These are phyloP conservation scores for Holcopasites calliopsidis DNA, from an alignment of 1,140 invertebrate species.

Conservation along the genomic window DNA sequence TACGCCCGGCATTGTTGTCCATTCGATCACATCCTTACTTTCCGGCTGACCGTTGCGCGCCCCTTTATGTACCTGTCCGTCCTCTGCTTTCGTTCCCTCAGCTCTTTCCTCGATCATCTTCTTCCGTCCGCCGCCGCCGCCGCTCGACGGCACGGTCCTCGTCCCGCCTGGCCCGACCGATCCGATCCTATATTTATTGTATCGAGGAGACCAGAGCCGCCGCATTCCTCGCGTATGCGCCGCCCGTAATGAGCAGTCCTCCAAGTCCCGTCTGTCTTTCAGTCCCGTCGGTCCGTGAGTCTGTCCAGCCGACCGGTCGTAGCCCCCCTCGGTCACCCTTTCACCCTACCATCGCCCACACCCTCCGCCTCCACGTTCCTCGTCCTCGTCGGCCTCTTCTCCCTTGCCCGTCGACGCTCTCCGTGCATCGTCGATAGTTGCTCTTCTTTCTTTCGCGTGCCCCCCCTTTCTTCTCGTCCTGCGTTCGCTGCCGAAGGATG, in stretches of 20 bases:
- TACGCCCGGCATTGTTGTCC: slow-evolving; percentile 74
- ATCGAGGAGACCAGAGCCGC: slow-evolving; percentile 70
- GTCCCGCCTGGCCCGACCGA: slow-evolving; percentile 33
- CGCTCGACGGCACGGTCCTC: not conserved
- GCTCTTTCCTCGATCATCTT: slow-evolving; percentile 33
- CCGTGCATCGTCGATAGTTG: not conserved
- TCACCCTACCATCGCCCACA: slow-evolving; percentile 34
- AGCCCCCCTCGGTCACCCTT: slow-evolving; percentile 42
- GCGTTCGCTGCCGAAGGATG: not conserved
- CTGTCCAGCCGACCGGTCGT: slow-evolving; percentile 62
- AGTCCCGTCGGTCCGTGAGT: slow-evolving; percentile 61
- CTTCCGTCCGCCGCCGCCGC: slow-evolving; percentile 26
- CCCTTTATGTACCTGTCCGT: slow-evolving; percentile 20
- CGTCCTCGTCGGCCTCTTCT: not conserved
- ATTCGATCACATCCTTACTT: slow-evolving; percentile 63
- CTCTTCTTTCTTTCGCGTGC: not conserved
- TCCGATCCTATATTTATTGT: slow-evolving; percentile 76
- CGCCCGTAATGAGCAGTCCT: slow-evolving; percentile 78
- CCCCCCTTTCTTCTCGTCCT: not conserved
- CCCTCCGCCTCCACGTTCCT: slow-evolving; percentile 38
- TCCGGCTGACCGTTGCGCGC: slow-evolving; percentile 27
- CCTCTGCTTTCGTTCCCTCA: slow-evolving; percentile 28
- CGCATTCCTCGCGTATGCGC: slow-evolving; percentile 77
- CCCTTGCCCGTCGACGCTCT: not conserved
- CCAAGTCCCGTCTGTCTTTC: slow-evolving; percentile 75